Base-by-base conservation (phyloP, 1,140 invertebrate genomes). In the Cataglyphis hispanica region DNA sequence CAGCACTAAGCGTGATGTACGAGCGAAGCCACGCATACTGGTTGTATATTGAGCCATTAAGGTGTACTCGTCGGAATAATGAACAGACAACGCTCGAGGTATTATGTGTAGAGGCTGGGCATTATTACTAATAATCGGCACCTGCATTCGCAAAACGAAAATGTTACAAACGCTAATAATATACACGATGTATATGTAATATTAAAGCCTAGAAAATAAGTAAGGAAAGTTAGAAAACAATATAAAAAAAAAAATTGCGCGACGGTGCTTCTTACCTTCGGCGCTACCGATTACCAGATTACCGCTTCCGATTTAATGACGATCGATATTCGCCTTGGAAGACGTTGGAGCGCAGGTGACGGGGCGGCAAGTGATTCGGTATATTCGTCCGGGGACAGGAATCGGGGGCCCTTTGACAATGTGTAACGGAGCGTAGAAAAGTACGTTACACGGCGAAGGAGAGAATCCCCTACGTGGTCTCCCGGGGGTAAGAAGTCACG, bases 401-500 rank as follows among this genome's bases (percentile, higher is more conserved):
- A 84, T 84, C 50, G 63, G 67, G 53, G 43, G 53, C 63, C 63
- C 56, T 66, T 85, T 75, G 70, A 50, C 60, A 83, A 84, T 74
- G 66, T 72, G 43, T 88, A 86, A 84, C 88, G 72, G 88, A 87
- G 86, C 77, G 67, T 60, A 84, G 61, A 90, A 90, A 90, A 90
- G 89, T 90, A 90, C 89, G 89, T 90, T 90, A 77, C 66, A 34
- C 58, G 56, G 87, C 74, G 70, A 67, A 87, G 64, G 43, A 50
- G 16, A 50, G 46, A 58, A 74, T 64, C 84, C 78, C 86, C 89
- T 78, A 10, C 16, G 10, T 5, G 22, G 1, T 63, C 67, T 50
- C 46, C 46, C 22, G 77, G 83, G 88, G 67, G 86, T 89, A 89
- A 88, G 89, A 90, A 90, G 89, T 90, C 86, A 90, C 89, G 89